phyloP scores from a whole-genome alignment of 2,797 vertebrate genomes.

The Percopsis omiscomaycus region DNA sequence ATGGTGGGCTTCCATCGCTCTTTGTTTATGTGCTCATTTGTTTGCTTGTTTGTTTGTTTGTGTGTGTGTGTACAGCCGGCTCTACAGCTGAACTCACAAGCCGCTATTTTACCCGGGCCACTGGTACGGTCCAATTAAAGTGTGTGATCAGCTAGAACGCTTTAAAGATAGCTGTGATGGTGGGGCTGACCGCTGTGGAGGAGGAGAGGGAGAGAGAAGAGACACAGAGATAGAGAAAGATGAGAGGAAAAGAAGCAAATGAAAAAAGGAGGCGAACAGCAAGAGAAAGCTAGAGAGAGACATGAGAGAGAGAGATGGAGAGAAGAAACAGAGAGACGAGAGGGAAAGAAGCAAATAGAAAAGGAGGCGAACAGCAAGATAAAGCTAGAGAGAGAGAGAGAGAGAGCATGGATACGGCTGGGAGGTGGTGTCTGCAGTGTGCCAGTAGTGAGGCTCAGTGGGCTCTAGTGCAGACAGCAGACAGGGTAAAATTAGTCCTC shows the following conservation, averaged over 20 bases:
- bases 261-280: neutral
- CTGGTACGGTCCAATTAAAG: slow-evolving; percentile 80
- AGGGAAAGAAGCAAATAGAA: neutral
- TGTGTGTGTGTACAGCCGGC: slow-evolving; percentile 65
- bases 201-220: slow-evolving; percentile 20
- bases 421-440: slow-evolving; percentile 64
- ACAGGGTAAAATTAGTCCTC: slow-evolving; percentile 59
- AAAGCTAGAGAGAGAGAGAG: neutral
- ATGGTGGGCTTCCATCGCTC: slow-evolving; percentile 38
- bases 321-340: neutral
- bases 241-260: slow-evolving; percentile 3
- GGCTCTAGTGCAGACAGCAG: slow-evolving; percentile 60
- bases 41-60: slow-evolving; percentile 61
- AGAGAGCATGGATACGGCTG: slow-evolving; percentile 52
- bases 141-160: slow-evolving; percentile 81
- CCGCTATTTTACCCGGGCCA: slow-evolving; percentile 67
- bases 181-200: slow-evolving; percentile 63
- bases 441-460: slow-evolving; percentile 66
- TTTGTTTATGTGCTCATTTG: slow-evolving; percentile 65
- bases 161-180: slow-evolving; percentile 79
- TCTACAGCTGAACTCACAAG: slow-evolving; percentile 80
- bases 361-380: neutral
- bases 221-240: slow-evolving; percentile 5
- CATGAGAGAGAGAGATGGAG: neutral
- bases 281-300: neutral